Percentiles rank a stretch among this genome's conserved stretches.
Conservation (phyloP, 2,113 vertebrate genomes). For the Pungitius pungitius region DNA sequence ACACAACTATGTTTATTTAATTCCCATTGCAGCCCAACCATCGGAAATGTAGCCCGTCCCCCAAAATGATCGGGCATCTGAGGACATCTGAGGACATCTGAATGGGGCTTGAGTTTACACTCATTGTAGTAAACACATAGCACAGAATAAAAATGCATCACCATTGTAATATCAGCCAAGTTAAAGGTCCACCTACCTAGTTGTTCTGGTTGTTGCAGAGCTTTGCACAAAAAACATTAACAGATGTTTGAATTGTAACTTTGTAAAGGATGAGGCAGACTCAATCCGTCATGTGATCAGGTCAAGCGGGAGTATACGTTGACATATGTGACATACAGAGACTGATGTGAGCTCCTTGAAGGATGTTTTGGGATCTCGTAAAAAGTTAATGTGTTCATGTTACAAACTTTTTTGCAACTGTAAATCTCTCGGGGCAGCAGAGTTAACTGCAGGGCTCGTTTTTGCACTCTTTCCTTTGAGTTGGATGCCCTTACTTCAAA, state of each 20-base stretch:
- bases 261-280: no score
- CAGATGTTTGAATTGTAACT: no score
- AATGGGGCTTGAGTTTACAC: constrained; percentile 3
- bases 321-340: constrained; percentile 65
- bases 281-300: constrained; percentile 6
- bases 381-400: constrained; percentile 61
- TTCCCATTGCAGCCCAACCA: constrained; percentile 38
- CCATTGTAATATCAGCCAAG: neutral
- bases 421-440: constrained; percentile 66
- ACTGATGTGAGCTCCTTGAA: constrained; percentile 60
- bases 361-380: constrained; percentile 66
- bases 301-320: constrained; percentile 46
- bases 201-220: neutral
- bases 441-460: constrained; percentile 50
- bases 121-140: neutral
- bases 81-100: constrained; percentile 6
- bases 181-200: neutral
- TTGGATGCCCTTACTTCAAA: constrained; percentile 65
- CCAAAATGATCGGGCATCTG: constrained; percentile 19
- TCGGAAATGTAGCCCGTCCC: constrained; percentile 51
- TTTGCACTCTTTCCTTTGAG: constrained; percentile 34
- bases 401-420: constrained; percentile 56
- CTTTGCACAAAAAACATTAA: neutral
- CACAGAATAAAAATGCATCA: neutral
- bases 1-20: constrained; percentile 61